Evolutionary conservation across 2,888 invertebrate genomes (phyloP), one percentile per base, ranked within the genome.

Genomic region (Scaptomyza caliginosa): DNA sequence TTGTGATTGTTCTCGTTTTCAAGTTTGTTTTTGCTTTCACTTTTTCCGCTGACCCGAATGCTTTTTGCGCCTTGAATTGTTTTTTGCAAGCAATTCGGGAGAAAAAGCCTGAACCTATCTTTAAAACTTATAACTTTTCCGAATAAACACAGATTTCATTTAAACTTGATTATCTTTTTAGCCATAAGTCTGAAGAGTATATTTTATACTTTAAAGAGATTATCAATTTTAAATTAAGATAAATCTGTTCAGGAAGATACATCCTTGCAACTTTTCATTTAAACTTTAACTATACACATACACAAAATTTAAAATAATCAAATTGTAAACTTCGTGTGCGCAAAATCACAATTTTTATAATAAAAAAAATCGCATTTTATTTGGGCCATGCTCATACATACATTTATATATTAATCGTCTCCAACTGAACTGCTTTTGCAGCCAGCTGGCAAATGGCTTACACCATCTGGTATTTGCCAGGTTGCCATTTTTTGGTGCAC

Each of bases 401-500:
- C 56, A 52, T 66, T 45, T 40, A 39, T 45, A 46, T 57, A 64
- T 71, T 77, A 78, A 81, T 81, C 71, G 70, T 52, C 49, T 19
- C 5, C n/a, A 63, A 59, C 43, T 34, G 8, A 28, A 19, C 17
- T 40, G 32, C 62, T 42, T 51, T 21, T 40, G 52, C 46, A 75
- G 67, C 58, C 68, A 74, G 57, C 57, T 73, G 74, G 67, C 58
- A 63, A 77, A 66, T 59, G 55, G 58, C 56, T 74, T 49, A 39
- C n/a, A 34, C 52, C 67, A 55, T 58, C 64, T 7, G 16, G 32
- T 32, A 3, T 69, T 55, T 52, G 70, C 64, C 72, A 45, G 23
- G 30, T 24, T 39, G 39, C 48, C 13, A 24, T 39, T 49, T 3
- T 10, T 13, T 11, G 19, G 19, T 8, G 16, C 16, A 24, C 2